phyloP scores from a whole-genome alignment of 2,797 vertebrate genomes.

The Siniperca obscura region DNA sequence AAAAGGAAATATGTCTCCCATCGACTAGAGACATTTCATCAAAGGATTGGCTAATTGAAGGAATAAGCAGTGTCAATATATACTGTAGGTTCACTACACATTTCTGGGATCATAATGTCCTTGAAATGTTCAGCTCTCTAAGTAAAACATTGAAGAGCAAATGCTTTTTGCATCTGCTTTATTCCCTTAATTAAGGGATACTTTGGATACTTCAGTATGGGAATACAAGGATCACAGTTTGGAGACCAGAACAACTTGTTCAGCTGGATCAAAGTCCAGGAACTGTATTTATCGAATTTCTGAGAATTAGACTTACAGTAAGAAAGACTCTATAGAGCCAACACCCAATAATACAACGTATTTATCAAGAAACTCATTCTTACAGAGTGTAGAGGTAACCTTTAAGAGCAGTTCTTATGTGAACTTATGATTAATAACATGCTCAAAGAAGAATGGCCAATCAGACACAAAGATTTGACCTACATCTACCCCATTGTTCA shows the following conservation, averaged over 20 bases:
- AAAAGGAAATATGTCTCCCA: not conserved
- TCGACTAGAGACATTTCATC: not conserved
- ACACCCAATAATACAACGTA: not conserved
- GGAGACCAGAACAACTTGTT: too few species aligned
- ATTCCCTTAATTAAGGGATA: too few species aligned
- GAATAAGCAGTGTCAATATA: not conserved
- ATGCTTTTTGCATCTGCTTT: too few species aligned
- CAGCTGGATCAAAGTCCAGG: not conserved
- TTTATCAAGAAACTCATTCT: not conserved
- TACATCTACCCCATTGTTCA: not conserved
- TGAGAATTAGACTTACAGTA: too few species aligned
- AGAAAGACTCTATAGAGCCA: not conserved
- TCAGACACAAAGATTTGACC: not conserved
- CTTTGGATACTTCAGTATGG: too few species aligned
- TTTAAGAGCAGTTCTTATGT: not conserved
- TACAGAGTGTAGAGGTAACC: constrained; percentile 1
- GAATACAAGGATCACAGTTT: too few species aligned
- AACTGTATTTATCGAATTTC: too few species aligned
- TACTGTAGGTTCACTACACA: not conserved
- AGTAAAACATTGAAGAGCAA: not conserved
- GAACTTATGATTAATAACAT: constrained; percentile 9
- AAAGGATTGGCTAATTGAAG: not conserved
- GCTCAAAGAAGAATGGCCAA: not conserved
- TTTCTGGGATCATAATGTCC: not conserved
- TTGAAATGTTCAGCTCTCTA: not conserved